Conservation (phyloP, 2,113 vertebrate species). For the Lates calcarifer region DNA sequence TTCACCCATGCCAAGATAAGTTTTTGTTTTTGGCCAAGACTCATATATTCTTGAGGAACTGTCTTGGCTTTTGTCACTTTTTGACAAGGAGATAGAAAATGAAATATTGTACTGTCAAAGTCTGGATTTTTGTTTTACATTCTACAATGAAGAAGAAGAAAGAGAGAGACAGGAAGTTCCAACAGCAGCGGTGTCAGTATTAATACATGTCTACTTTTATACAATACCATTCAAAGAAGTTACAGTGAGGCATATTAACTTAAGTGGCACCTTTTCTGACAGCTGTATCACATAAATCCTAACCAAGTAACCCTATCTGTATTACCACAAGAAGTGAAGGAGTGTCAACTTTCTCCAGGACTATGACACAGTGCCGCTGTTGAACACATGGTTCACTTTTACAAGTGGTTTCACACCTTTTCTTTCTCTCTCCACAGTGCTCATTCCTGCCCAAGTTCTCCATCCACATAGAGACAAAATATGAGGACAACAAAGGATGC, state of each 20-base stretch:
- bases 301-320: too few species aligned
- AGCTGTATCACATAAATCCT: not conserved
- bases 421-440: constrained; percentile 61
- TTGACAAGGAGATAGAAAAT: constrained; percentile 20
- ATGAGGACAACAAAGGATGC: constrained; percentile 83
- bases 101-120: constrained; percentile 1
- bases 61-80: constrained; percentile 10
- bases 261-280: not conserved
- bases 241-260: not conserved
- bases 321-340: not conserved
- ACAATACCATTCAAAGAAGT: not conserved
- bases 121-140: not conserved
- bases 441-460: constrained; percentile 83
- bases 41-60: not conserved
- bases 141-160: not conserved
- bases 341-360: not conserved
- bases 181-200: not conserved
- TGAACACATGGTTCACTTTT: not conserved
- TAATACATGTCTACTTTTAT: not conserved
- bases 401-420: not conserved
- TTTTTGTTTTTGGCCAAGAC: constrained; percentile 11
- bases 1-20: constrained; percentile 2
- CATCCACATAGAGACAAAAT: constrained; percentile 84
- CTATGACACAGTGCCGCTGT: not conserved
- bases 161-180: not conserved